Evolutionary conservation across 2,888 invertebrate genomes (phyloP), one percentile per base, ranked within the genome.

Genomic region (Sicus ferrugineus): DNA sequence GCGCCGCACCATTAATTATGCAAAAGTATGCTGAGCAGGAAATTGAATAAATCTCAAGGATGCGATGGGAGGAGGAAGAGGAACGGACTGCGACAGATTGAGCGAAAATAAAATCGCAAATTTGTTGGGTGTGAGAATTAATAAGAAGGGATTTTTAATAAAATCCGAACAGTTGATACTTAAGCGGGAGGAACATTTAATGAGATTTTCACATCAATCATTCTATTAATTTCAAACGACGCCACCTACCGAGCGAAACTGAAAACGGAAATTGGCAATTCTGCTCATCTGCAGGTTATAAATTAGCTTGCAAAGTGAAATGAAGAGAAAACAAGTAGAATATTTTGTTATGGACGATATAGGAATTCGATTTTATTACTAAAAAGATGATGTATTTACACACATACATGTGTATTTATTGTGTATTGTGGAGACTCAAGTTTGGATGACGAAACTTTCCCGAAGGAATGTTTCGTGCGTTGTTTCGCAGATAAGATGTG

Each of bases 1-100:
- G 54, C 42, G 30, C n/a, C n/a, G n/a, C 28, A 38, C 28, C 56
- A 66, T 66, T 66, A 66, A 66, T 66, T 66, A 66, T 66, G 58
- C 66, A 56, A 28, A 42, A 66, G 42, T 66, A 56, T 42, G 54
- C 26, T 26, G 56, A 38, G 46, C 34, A 42, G 56, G 30, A 54
- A 56, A 66, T 66, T 56, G 58, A 66, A 66, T 66, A 66, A 66
- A 66, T 66, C 66, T 9, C 0, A 14, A 46, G 2, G 46, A 2
- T 1, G 3, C 9, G 50, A 21, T 2, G 21, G 19, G 21, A 11
- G 2, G n/a, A 9, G 21, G 21, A 3, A 21, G 50, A 2, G 19
- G 19, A 21, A 50, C 3, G 16, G 19, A 19, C 14, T n/a, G 46
- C 46, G 46, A 46, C 46, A 46, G 46, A 46, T 46, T 46, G 46